These are phyloP conservation scores for Diadophis punctatus DNA, from an alignment of 2,113 vertebrate genomes.

Conservation along the genomic window DNA sequence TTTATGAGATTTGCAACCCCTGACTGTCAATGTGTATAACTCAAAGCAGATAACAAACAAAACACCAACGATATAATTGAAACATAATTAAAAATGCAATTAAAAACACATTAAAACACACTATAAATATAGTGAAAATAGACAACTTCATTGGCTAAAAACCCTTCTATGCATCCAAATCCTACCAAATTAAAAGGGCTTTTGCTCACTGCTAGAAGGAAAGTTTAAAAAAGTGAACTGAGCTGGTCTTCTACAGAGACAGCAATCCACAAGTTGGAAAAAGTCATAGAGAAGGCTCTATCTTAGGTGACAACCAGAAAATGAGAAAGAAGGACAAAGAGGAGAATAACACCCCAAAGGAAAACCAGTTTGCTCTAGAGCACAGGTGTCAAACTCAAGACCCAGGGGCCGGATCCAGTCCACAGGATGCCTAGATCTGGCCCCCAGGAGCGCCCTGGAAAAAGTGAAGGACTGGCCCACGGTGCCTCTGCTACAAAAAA, in stretches of 20 bases:
- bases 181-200: neutral
- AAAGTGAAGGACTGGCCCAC: too few species aligned
- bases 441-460: too few species aligned
- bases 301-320: neutral
- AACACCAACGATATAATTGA: neutral
- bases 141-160: neutral
- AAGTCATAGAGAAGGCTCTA: neutral
- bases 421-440: too few species aligned
- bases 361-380: neutral
- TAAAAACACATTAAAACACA: neutral
- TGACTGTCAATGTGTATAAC: neutral
- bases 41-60: neutral
- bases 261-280: neutral
- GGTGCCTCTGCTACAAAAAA: too few species aligned
- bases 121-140: neutral
- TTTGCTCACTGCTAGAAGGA: neutral
- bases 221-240: neutral
- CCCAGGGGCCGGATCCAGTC: too few species aligned
- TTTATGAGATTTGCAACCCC: neutral
- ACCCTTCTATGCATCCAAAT: neutral
- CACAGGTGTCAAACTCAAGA: too few species aligned
- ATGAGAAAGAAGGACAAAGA: neutral
- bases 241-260: neutral
- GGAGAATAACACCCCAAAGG: neutral
- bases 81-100: neutral